A percentile compares a stretch with the other conserved stretches of the same genome.
phyloP scores from a whole-genome alignment of 2,888 invertebrate species.

The Xanthia icteritia region DNA sequence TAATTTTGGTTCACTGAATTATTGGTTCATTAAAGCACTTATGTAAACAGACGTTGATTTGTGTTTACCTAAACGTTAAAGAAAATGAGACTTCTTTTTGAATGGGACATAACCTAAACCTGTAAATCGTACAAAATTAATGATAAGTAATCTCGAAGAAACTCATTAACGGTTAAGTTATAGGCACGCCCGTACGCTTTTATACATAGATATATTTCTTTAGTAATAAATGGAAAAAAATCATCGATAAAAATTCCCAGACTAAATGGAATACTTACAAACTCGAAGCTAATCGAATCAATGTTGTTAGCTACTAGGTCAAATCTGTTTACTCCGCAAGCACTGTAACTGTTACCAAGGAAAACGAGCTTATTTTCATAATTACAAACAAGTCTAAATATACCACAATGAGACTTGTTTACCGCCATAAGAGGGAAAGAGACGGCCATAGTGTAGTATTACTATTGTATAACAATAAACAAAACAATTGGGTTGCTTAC shows the following conservation, averaged over 20 bases:
- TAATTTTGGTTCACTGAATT: neutral
- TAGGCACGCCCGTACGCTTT: neutral
- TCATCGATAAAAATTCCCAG: neutral
- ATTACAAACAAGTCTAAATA: slow-evolving; percentile 49
- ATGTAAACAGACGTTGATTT: neutral
- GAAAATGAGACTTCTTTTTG: neutral
- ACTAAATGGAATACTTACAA: slow-evolving; percentile 6
- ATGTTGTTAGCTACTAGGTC: slow-evolving; percentile 16
- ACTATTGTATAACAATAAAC: slow-evolving; percentile 53
- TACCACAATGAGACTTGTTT: slow-evolving; percentile 25
- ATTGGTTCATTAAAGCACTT: neutral
- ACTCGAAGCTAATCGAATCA: slow-evolving; percentile 25
- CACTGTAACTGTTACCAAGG: slow-evolving; percentile 40
- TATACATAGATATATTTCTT: neutral
- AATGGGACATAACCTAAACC: neutral
- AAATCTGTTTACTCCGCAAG: slow-evolving; percentile 28
- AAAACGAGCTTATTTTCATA: slow-evolving; percentile 47
- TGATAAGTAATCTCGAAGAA: neutral
- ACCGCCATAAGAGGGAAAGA: slow-evolving; percentile 15
- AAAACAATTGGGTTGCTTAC: slow-evolving; percentile 59
- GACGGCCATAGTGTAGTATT: slow-evolving; percentile 56
- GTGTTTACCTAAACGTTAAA: neutral
- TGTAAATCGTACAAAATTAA: neutral
- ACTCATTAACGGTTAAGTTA: neutral
- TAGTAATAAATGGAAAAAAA: no score